A percentile compares a stretch with the other conserved stretches of the same genome.
phyloP scores from a whole-genome alignment of 2,888 invertebrate species.

The Acanthococcus lagerstroemiae region DNA sequence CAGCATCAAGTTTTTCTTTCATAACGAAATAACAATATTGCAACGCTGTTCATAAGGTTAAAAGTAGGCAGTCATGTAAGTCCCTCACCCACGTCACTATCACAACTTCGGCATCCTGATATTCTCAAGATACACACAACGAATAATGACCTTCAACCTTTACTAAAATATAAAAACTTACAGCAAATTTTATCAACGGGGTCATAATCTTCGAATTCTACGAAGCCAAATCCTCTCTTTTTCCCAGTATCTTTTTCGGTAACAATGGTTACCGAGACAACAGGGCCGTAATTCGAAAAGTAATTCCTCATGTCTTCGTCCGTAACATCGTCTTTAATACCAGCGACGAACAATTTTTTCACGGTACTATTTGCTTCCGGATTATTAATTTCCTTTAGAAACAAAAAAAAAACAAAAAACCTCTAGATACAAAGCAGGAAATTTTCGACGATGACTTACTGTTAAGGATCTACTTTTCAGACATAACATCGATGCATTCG shows the following conservation, averaged over 20 bases:
- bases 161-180: constrained; percentile 49
- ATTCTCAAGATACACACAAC: too few relatives aligned
- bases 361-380: constrained; percentile 90
- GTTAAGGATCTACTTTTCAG: too few relatives aligned
- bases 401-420: background rate
- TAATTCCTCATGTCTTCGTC: constrained; percentile 78
- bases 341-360: constrained; percentile 90
- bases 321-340: constrained; percentile 82
- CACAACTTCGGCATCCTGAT: background rate
- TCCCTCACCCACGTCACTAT: background rate
- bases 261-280: constrained; percentile 74
- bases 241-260: constrained; percentile 88
- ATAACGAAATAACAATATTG: too few relatives aligned
- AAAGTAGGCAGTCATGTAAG: too few relatives aligned
- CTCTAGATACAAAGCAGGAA: background rate
- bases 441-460: background rate
- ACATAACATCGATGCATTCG: too few relatives aligned
- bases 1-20: too few relatives aligned
- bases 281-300: constrained; percentile 69
- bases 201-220: constrained; percentile 95
- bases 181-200: constrained; percentile 91
- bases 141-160: background rate
- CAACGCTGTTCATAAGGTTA: too few relatives aligned
- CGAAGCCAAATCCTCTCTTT: constrained; percentile 90
- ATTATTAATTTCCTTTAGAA: constrained; percentile 75